These are phyloP conservation scores for Diadegma fenestrale DNA, from an alignment of 2,888 invertebrate species.

Conservation along the genomic window DNA sequence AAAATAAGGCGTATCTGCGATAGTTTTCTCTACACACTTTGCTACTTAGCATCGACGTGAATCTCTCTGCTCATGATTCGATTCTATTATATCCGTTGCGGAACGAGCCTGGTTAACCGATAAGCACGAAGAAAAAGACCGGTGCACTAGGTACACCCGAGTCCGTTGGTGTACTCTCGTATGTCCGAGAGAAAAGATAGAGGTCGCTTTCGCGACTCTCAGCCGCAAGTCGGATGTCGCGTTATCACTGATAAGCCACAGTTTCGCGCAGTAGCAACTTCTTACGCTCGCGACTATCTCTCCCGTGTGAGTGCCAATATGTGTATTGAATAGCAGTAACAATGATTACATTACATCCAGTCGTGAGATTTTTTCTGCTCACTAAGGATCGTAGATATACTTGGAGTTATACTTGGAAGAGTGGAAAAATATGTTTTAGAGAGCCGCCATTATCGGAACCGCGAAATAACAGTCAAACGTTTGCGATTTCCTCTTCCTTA, in stretches of 20 bases:
- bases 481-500: neutral
- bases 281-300: slow-evolving; percentile 18
- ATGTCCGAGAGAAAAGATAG: slow-evolving; percentile 10
- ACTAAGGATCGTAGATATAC: neutral
- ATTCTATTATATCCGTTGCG: slow-evolving; percentile 47
- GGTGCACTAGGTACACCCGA: slow-evolving; percentile 5
- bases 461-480: neutral
- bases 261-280: slow-evolving; percentile 62
- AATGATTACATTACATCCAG: slow-evolving; percentile 20
- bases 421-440: neutral
- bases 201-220: slow-evolving; percentile 42
- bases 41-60: slow-evolving; percentile 57
- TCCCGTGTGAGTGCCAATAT: slow-evolving; percentile 37
- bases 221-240: slow-evolving; percentile 46
- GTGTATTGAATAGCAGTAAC: slow-evolving; percentile 31
- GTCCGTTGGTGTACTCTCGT: neutral
- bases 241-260: slow-evolving; percentile 71
- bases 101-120: slow-evolving; percentile 45
- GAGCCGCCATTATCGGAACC: neutral
- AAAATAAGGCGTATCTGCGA: slow-evolving; percentile 37
- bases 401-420: neutral
- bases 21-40: slow-evolving; percentile 60
- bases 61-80: slow-evolving; percentile 26
- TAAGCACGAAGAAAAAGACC: slow-evolving; percentile 28
- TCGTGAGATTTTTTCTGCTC: neutral